Conservation (phyloP, 2,888 invertebrate species). For the Drosophila mayaguana region DNA sequence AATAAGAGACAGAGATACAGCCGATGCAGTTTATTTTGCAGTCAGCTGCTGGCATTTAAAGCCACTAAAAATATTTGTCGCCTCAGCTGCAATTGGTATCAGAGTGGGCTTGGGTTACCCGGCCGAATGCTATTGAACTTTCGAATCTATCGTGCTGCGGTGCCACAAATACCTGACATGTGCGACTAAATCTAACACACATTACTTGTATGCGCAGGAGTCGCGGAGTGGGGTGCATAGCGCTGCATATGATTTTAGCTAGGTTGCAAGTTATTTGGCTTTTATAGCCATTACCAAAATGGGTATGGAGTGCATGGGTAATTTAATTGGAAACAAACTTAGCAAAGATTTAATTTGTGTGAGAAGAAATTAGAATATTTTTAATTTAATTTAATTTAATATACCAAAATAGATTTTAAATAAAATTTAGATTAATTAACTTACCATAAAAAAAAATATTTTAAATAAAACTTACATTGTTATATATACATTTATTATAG, state of each 20-base stretch:
- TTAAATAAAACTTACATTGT: no score
- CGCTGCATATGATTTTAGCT: slow-evolving; percentile 51
- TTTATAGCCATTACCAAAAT: slow-evolving; percentile 17
- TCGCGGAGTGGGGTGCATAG: slow-evolving; percentile 15
- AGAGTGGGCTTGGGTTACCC: background rate
- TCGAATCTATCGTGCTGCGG: slow-evolving; percentile 72
- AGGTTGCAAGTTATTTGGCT: slow-evolving; percentile 48
- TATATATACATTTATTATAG: no score
- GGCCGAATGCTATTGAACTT: slow-evolving; percentile 59
- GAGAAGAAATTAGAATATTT: no score
- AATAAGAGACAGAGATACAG: slow-evolving; percentile 43
- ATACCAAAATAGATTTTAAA: no score
- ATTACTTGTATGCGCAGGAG: slow-evolving; percentile 2
- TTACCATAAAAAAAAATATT: no score
- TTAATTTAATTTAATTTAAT: no score
- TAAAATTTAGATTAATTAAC: no score
- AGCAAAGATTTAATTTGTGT: background rate
- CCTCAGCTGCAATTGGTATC: background rate
- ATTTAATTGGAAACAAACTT: background rate
- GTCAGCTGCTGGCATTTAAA: slow-evolving; percentile 41
- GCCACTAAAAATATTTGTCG: slow-evolving; percentile 38
- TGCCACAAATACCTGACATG: slow-evolving; percentile 70
- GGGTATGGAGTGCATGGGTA: background rate
- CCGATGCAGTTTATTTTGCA: slow-evolving; percentile 19
- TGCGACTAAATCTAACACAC: slow-evolving; percentile 51